Base-by-base conservation (phyloP, 2,113 vertebrate genomes). In the Hoplias malabaricus region DNA sequence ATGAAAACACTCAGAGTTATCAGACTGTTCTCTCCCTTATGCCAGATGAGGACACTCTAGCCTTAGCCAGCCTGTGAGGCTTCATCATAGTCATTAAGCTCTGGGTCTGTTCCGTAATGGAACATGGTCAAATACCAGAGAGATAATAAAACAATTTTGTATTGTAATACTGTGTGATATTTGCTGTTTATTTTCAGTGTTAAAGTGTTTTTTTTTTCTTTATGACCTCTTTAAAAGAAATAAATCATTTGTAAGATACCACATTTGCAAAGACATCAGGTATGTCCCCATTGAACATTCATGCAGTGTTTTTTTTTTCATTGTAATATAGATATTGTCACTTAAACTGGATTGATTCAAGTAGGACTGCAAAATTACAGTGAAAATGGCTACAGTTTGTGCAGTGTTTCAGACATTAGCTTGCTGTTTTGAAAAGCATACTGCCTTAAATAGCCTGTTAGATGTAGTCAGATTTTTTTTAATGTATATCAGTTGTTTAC, bases 1-100 rank as follows among this genome's bases (percentile, higher is more conserved):
- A 89, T 85, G 90, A 90, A 90, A 92, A 90, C 86, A 86, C 87
- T 85, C 83, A 82, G 75, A 88, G 88, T 86, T 86, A 89, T 89
- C 86, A 83, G 81, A 84, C 78, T 83, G 68, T 65, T 61, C 57
- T 73, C 79, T 67, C 82, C 33, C 42, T 23, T 77, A 80, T 84
- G 21, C 34, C 73, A 78, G 79, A 78, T 82, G 86, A 87, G 83
- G 84, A 88, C 88, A 86, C 81, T 76, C 80, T 25, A 72, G 79
- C 77, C 80, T 80, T 85, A 87, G 81, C 84, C 84, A 84, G 80
- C 82, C 84, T 81, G 81, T 85, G 72, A 79, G 83, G 69, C 77
- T 70, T 69, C 46, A 34, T 69, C 57, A 63, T 75, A 79, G 40
- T 34, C 69, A 69, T 25, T 43, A 73, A 75, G 78, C 74, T 69